A percentile compares a stretch with the other conserved stretches of the same genome.
Evolutionary conservation across 2,888 invertebrate genomes (phyloP).

Genomic region (Heterodera filipjevi): DNA sequence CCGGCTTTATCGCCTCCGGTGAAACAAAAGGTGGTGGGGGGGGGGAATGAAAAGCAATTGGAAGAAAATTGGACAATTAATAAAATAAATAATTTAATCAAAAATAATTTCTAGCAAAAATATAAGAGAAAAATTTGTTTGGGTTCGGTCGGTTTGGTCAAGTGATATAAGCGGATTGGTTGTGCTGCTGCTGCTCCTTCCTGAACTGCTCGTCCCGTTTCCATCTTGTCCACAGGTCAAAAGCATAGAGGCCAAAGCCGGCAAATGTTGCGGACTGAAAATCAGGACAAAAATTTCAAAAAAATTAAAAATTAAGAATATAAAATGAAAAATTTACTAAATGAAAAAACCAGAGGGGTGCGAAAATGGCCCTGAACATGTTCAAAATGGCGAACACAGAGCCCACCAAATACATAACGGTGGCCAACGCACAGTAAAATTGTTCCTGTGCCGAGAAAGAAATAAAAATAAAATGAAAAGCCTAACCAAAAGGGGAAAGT

Average conservation of each 20-base stretch:
- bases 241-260: slow-evolving; percentile 41
- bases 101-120: not conserved
- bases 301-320: not conserved
- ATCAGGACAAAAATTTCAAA: not conserved
- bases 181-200: not conserved
- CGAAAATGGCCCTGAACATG: slow-evolving; percentile 28
- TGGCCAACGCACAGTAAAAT: slow-evolving; percentile 47
- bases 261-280: slow-evolving; percentile 44
- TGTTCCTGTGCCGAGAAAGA: slow-evolving; percentile 42
- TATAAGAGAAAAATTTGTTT: not conserved
- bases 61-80: not conserved
- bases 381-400: slow-evolving; percentile 35
- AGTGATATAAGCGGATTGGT: slow-evolving; percentile 21
- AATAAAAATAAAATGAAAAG: not conserved
- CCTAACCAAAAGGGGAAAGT: slow-evolving; percentile 52
- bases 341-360: slow-evolving; percentile 36
- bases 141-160: not conserved
- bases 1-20: not conserved
- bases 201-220: slow-evolving; percentile 21
- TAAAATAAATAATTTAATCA: not conserved
- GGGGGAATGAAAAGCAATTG: not conserved
- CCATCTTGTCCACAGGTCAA: slow-evolving; percentile 42
- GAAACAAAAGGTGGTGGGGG: slow-evolving; percentile 7
- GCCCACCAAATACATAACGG: slow-evolving; percentile 43
- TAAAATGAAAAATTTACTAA: slow-evolving; percentile 38